These are phyloP conservation scores for Ornithorhynchus anatinus DNA, from an alignment of 2,113 vertebrate species.

Conservation along the genomic window DNA sequence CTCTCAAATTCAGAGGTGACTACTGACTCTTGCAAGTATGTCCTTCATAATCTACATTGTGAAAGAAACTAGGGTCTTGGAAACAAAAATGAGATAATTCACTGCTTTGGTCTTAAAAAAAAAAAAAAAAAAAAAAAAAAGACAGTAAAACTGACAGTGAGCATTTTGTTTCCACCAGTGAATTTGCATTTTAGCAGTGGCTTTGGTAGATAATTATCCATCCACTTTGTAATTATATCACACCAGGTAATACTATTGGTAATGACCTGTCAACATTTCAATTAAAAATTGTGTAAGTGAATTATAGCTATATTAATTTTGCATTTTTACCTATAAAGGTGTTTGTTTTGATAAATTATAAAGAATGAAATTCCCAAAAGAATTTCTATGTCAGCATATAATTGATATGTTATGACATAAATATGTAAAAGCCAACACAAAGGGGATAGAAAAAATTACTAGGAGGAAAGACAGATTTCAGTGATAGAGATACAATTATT, in stretches of 20 bases:
- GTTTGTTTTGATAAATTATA: neutral
- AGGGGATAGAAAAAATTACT: neutral
- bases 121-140: no score
- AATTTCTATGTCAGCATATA: neutral
- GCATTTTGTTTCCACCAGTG: neutral
- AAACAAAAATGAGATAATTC: neutral
- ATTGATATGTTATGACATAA: neutral
- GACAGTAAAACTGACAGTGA: neutral
- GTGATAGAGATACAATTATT: neutral
- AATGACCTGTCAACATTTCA: no score
- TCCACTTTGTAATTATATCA: no score
- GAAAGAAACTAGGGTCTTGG: neutral
- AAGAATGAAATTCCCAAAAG: neutral
- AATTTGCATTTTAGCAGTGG: neutral
- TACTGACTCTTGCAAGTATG: no score
- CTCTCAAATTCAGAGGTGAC: no score
- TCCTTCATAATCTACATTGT: neutral
- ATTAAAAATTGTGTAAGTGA: neutral
- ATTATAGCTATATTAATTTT: no score
- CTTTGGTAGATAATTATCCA: no score
- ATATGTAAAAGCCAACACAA: neutral
- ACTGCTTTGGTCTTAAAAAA: neutral
- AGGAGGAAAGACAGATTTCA: neutral
- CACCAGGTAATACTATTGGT: no score
- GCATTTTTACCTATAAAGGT: no score